phyloP scores from a whole-genome alignment of 2,888 invertebrate species.

The Lochmaea capreae region DNA sequence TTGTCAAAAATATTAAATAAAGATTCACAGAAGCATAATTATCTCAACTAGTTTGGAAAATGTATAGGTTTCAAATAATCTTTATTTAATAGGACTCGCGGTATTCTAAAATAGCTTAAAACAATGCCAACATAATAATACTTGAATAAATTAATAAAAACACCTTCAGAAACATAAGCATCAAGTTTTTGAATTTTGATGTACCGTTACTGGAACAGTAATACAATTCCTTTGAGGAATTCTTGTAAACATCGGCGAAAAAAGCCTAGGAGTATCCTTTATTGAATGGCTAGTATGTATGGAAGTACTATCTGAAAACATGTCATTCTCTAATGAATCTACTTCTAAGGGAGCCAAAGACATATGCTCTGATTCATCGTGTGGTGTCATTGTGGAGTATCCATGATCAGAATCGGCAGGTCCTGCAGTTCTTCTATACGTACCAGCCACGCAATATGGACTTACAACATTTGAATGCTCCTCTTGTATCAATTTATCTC shows the following conservation, averaged over 20 bases:
- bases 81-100: not conserved
- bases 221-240: slow-evolving; percentile 69
- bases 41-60: not conserved
- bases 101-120: not conserved
- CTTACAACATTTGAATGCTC: slow-evolving; percentile 77
- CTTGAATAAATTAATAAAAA: not conserved
- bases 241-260: slow-evolving; percentile 55
- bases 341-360: slow-evolving; percentile 80
- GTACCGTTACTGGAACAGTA: slow-evolving; percentile 90
- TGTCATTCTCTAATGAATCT: slow-evolving; percentile 69
- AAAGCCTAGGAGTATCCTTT: slow-evolving; percentile 55
- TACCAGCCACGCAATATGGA: slow-evolving; percentile 87
- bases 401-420: slow-evolving; percentile 93
- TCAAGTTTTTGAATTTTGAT: slow-evolving; percentile 81
- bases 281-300: slow-evolving; percentile 67
- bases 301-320: slow-evolving; percentile 72
- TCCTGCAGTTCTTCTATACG: slow-evolving; percentile 80
- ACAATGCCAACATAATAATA: not conserved
- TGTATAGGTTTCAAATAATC: not conserved
- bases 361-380: slow-evolving; percentile 88
- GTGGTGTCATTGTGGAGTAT: slow-evolving; percentile 94
- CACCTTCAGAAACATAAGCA: not conserved
- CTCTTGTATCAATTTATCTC: slow-evolving; percentile 76
- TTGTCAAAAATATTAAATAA: no score
- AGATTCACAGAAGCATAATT: no score